phyloP scores from a whole-genome alignment of 2,888 invertebrate species.

The Himalopsyche anomala region DNA sequence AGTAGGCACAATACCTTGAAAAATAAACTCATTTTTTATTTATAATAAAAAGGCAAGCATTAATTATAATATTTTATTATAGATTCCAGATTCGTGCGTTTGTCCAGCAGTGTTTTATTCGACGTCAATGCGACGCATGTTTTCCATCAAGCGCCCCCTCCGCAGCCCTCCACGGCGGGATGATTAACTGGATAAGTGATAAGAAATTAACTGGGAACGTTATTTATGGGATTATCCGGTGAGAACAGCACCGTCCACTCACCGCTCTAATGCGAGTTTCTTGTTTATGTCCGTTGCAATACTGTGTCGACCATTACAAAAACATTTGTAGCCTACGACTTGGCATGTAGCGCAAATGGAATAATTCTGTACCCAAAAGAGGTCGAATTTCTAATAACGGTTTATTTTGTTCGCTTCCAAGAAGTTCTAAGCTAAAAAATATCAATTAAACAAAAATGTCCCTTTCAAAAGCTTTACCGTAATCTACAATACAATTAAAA shows the following conservation, averaged over 20 bases:
- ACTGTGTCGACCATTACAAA: conserved; percentile 53
- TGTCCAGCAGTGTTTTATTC: too few relatives aligned
- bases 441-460: too few relatives aligned
- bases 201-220: conserved; percentile 61
- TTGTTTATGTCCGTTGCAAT: conserved; percentile 56
- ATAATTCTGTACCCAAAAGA: conserved; percentile 47
- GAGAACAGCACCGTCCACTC: conserved; percentile 51
- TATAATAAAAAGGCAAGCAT: too few relatives aligned
- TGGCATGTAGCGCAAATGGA: conserved; percentile 55
- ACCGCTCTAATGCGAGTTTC: conserved; percentile 61
- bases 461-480: too few relatives aligned
- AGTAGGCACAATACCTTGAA: too few relatives aligned
- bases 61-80: too few relatives aligned
- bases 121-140: neutral
- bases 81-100: too few relatives aligned
- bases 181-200: conserved; percentile 62
- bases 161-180: neutral
- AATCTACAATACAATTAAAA: too few relatives aligned
- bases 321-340: conserved; percentile 52
- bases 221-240: conserved; percentile 55
- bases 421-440: neutral
- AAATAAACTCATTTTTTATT: too few relatives aligned
- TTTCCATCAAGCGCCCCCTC: conserved; percentile 29
- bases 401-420: neutral
- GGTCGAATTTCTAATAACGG: neutral